phyloP scores from a whole-genome alignment of 2,113 vertebrate species.

The Hiodon tergisus region DNA sequence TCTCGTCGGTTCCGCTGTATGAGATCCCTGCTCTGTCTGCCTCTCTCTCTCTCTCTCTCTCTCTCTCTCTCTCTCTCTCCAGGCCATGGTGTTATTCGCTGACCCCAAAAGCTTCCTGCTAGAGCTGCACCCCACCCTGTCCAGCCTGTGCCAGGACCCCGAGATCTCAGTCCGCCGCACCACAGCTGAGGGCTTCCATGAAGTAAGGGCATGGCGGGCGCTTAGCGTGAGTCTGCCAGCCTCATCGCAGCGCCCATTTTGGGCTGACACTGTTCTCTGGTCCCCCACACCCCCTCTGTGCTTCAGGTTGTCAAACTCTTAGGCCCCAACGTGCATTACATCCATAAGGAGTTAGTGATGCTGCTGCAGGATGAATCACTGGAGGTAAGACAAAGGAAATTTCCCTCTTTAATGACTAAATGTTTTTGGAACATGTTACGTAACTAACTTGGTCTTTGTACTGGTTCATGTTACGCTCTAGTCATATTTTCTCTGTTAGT shows the following conservation, averaged over 20 bases:
- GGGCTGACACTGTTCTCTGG: background rate
- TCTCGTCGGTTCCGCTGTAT: no score
- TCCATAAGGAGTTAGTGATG: constrained; percentile 83
- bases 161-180: constrained; percentile 82
- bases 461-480: no score
- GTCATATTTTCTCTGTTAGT: no score
- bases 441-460: no score
- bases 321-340: constrained; percentile 74
- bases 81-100: constrained; percentile 90
- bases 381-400: constrained; percentile 70
- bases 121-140: constrained; percentile 86
- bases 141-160: constrained; percentile 85
- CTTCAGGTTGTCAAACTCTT: constrained; percentile 86
- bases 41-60: background rate
- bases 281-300: constrained; percentile 21
- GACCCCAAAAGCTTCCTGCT: constrained; percentile 82
- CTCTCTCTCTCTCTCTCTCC: constrained; percentile 4
- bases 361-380: constrained; percentile 86
- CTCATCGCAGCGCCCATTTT: background rate
- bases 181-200: constrained; percentile 83
- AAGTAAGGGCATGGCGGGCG: constrained; percentile 63
- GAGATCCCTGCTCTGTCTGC: no score
- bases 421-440: background rate
- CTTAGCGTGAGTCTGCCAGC: background rate
- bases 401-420: background rate